Conservation (phyloP, 2,797 vertebrate genomes). For the Spea hammondii region DNA sequence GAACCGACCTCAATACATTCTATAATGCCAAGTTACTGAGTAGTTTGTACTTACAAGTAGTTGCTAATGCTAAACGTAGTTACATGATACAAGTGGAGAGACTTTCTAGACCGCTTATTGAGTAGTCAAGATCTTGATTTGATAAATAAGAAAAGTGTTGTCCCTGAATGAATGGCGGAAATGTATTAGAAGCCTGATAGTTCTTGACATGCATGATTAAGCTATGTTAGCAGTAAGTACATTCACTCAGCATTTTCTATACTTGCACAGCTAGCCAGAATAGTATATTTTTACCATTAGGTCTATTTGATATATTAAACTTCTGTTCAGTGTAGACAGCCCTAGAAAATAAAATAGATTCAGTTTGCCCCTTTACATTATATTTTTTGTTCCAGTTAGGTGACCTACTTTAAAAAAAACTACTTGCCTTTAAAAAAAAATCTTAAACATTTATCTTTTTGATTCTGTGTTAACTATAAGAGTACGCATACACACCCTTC, state of each 20-base stretch:
- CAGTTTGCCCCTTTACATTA: neutral
- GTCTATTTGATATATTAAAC: neutral
- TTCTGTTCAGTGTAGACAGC: neutral
- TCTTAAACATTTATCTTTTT: too few species aligned
- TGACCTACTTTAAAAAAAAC: too few species aligned
- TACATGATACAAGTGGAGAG: neutral
- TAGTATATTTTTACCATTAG: conserved; percentile 7
- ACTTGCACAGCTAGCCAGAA: neutral
- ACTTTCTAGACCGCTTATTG: neutral
- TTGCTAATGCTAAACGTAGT: neutral
- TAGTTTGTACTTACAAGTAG: neutral
- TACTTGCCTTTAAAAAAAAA: too few species aligned
- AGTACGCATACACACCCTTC: too few species aligned
- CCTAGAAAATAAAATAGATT: neutral
- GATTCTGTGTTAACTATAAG: too few species aligned
- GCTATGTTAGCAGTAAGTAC: neutral
- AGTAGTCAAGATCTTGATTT: neutral
- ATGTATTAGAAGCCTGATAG: neutral
- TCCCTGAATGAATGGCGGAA: neutral
- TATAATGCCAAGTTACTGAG: conserved; percentile 10
- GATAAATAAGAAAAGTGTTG: conserved; percentile 7
- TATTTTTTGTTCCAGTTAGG: neutral
- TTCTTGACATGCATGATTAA: conserved; percentile 1
- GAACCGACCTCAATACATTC: conserved; percentile 8
- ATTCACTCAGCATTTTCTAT: neutral